phyloP scores from a whole-genome alignment of 2,113 vertebrate species.

The Miniopterus natalensis region DNA sequence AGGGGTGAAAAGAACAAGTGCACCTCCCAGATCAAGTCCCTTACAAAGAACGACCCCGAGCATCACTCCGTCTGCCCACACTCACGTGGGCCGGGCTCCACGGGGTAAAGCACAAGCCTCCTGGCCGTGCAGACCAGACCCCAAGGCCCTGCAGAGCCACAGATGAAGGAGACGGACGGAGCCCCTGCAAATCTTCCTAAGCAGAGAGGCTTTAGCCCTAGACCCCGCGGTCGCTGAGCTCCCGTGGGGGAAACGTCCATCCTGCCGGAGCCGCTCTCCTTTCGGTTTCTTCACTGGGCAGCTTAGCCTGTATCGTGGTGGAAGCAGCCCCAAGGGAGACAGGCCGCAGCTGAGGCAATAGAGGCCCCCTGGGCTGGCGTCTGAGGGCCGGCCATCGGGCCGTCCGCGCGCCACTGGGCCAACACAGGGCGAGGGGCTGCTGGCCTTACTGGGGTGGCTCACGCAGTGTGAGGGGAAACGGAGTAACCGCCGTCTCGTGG shows the following conservation, averaged over 20 bases:
- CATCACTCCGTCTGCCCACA: neutral
- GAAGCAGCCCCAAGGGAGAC: neutral
- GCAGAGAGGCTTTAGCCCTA: neutral
- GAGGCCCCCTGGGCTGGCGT: neutral
- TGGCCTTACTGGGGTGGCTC: neutral
- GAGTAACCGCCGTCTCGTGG: neutral
- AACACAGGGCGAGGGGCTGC: neutral
- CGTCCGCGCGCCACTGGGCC: neutral
- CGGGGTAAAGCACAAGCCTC: neutral
- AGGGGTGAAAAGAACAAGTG: neutral
- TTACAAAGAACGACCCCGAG: neutral
- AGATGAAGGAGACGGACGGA: neutral
- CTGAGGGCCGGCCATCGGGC: neutral
- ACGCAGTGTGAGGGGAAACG: neutral
- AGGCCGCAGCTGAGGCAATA: neutral
- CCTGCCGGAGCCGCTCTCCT: neutral
- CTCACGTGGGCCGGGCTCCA: neutral
- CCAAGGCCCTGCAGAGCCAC: neutral
- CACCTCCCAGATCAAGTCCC: neutral
- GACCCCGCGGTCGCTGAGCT: neutral
- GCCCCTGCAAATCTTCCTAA: neutral
- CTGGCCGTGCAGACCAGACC: neutral
- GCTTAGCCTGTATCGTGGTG: neutral
- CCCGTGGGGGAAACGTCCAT: neutral
- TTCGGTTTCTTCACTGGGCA: neutral